Evolutionary conservation across 2,797 vertebrate species (phyloP), one percentile per base, ranked within the genome.

Genomic region (Moxostoma hubbsi): DNA sequence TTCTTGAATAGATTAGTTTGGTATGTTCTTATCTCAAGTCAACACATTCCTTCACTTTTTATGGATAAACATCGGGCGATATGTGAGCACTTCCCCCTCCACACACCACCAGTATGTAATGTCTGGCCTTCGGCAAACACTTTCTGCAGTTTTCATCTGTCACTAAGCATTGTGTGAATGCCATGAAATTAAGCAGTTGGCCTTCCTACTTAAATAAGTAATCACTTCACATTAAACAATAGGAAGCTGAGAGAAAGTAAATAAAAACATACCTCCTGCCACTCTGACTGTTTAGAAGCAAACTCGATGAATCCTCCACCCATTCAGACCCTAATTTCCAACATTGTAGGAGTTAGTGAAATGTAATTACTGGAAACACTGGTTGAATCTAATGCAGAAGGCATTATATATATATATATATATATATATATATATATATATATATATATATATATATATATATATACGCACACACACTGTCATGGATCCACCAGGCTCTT

Each of bases 351-450:
- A 84, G 67, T 75, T 70, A 53, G 69, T 64, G 72, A 81, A 66
- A 85, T 82, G 64, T 73, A 83, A 87, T 88, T 81, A 82, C 67
- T 81, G 76, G 72, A 72, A 69, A 82, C 68, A 68, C 75, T 74
- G 68, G 63, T 77, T 86, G 83, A 79, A 85, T 82, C 51, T 77
- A 75, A 81, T 45, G 2, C 78, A 58, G 62, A 70, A 18, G 18
- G 18, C 18, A 18, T 1, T 18, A 18, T 18, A 18, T 18, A 18
- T 18, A 18, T 18, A 18, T 18, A 18, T 18, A 18, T 18, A 18
- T 18, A 18, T 18, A 18, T 18, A 18, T 18, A 18, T 18, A 18
- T 18, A 18, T 18, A 18, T 18, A 18, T 18, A 18, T 18, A 18
- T 18, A 18, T 18, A 18, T 18, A 18, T 18, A 18, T 18, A 18